These are phyloP conservation scores for Thecophora atra DNA, from an alignment of 2,888 invertebrate species.

Conservation along the genomic window DNA sequence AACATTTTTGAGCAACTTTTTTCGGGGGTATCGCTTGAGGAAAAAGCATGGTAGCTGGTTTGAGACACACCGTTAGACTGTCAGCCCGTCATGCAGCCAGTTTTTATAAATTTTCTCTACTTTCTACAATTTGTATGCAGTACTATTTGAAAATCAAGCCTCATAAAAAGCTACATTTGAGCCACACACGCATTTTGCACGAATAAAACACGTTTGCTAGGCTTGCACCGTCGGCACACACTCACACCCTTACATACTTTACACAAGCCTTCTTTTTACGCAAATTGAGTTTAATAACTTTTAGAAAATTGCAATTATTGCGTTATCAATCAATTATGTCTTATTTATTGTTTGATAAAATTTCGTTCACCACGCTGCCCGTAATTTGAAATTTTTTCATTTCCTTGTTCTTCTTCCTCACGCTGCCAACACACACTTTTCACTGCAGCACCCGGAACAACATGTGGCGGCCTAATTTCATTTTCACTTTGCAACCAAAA, in stretches of 20 bases:
- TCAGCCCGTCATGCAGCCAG: background rate
- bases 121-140: background rate
- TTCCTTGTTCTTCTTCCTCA: slow-evolving; percentile 31
- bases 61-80: background rate
- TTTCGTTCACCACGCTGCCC: slow-evolving; percentile 14
- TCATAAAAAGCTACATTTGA: slow-evolving; percentile 16
- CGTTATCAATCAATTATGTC: background rate
- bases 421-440: slow-evolving; percentile 24
- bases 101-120: background rate
- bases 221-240: too few species aligned
- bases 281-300: background rate
- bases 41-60: too few species aligned
- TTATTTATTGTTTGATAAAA: slow-evolving; percentile 11
- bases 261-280: too few species aligned
- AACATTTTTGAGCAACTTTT: background rate
- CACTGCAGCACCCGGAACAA: slow-evolving; percentile 36
- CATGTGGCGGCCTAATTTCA: slow-evolving; percentile 41
- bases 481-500: slow-evolving; percentile 28
- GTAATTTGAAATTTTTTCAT: slow-evolving; percentile 19
- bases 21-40: background rate
- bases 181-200: slow-evolving; percentile 19
- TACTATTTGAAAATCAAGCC: background rate
- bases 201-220: slow-evolving; percentile 32
- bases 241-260: too few species aligned
- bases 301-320: slow-evolving; percentile 13